Evolutionary conservation across 2,113 vertebrate genomes (phyloP), one percentile per base, ranked within the genome.

Genomic region (Sturnira hondurensis): DNA sequence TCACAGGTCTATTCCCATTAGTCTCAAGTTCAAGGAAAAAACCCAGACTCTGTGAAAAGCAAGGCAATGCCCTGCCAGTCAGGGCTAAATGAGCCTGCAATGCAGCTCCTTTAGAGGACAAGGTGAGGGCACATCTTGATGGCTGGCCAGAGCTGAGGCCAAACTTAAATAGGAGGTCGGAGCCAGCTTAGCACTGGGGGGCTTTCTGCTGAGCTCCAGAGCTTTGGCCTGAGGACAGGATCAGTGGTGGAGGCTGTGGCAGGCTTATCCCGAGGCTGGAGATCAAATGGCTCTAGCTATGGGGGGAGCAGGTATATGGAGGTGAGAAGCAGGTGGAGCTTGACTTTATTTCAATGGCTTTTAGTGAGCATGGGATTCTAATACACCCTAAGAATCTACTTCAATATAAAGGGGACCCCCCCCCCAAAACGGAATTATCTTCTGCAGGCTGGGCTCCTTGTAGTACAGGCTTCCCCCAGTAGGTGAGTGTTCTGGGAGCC

Each of bases 141-240:
- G 22, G 8, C 19, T 45, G n/a, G 7, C 14, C 52, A 13, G 10
- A 50, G 38, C 56, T 89, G 20, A 50, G 43, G 7, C 2, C 22
- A 84, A 33, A 47, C 4, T n/a, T 16, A 77, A 47, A 38, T 16
- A 56, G 28, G 26, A 58, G 16, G 4, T 73, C 73, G 65, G 43
- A 61, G 70, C 33, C 56, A 74, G 45, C 9, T 63, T 0, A 15
- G 45, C 7, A 4, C 20, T 0, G 0, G 11, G 15, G 28, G 3
- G 0, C 26, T 52, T 58, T 56, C 8, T 6, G 33, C 61, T 89
- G 28, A 58, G 38, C 45, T 93, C n/a, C 31, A 36, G 20, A 83
- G 45, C 22, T 86, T 58, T 36, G 58, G 52, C 22, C 5, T 58
- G 36, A 92, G 43, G 10, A n/a, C 4, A 67, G 54, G 7, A 12